Conservation (phyloP, 2,888 invertebrate genomes). For the Hypselothyrea guttata region DNA sequence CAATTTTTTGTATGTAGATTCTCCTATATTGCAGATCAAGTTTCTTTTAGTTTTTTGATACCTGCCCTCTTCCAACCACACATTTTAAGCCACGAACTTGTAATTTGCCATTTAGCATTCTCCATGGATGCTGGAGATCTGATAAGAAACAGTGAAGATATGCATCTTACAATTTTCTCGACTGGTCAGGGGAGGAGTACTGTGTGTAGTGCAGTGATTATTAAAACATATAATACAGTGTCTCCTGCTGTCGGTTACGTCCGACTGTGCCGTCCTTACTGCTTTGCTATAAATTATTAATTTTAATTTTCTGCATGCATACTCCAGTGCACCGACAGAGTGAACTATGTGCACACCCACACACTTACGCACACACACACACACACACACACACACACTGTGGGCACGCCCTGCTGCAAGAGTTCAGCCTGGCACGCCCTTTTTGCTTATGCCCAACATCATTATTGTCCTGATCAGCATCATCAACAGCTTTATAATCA, state of each 20-base stretch:
- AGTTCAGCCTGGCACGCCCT: constrained; percentile 31
- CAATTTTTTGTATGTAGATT: too few species aligned
- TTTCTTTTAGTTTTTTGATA: too few species aligned
- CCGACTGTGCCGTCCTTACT: constrained; percentile 29
- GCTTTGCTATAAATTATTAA: constrained; percentile 79
- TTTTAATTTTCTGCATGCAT: constrained; percentile 81
- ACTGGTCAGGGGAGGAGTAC: too few species aligned
- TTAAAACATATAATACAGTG: too few species aligned
- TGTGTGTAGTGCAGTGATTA: too few species aligned
- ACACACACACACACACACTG: constrained; percentile 25
- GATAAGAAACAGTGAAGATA: too few species aligned
- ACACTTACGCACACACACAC: constrained; percentile 25
- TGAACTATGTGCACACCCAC: constrained; percentile 18
- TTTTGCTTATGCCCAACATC: constrained; percentile 1
- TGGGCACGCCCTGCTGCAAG: constrained; percentile 46
- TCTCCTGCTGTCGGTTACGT: constrained; percentile 12
- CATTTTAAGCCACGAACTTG: too few species aligned
- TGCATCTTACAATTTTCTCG: too few species aligned
- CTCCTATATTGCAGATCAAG: too few species aligned
- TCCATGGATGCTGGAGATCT: too few species aligned
- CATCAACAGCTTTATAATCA: constrained; percentile 9
- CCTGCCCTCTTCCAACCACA: too few species aligned
- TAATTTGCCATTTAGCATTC: too few species aligned
- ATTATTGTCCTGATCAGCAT: constrained; percentile 3
- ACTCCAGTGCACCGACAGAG: constrained; percentile 60